Base-by-base conservation (phyloP, 2,888 invertebrate species). In the Andrena trimmerana region DNA sequence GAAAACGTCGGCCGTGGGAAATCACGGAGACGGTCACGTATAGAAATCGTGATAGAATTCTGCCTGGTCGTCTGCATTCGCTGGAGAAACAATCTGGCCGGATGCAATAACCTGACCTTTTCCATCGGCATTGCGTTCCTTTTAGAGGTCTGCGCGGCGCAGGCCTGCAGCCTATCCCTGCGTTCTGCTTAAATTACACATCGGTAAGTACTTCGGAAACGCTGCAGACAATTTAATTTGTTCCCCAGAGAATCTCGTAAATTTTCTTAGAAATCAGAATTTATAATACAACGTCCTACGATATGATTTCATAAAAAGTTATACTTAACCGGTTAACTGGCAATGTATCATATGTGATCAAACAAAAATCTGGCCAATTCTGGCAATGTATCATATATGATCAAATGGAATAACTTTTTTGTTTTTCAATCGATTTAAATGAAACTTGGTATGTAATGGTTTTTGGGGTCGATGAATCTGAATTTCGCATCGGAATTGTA, bases 91-190 rank as follows among this genome's bases (percentile, higher is more conserved):
- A 68, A 72, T 81, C 65, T 70, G 66, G 29, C 57, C 50, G 70
- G 69, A 84, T 81, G 80, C 84, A 78, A 84, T 80, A 82, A 86
- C 65, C 73, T 80, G 84, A 86, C 86, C 86, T 86, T 86, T 86
- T 82, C 75, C 78, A 75, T 50, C 72, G 75, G 69, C 66, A 33
- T 27, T 70, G 78, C 62, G 71, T 74, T 65, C 57, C 65, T 85
- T 84, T 84, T 52, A 67, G 78, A 77, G 66, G 54, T 63, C 54
- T 62, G n/a, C 65, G n/a, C 50, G 66, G 48, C 63, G 59, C 65
- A 59, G 48, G 29, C 27, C 66, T 60, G 33, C 59, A 71, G 29
- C 29, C 29, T 48, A 27, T 59, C 20, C 48, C 13, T 31, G n/a
- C 16, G 66, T 73, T 31, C 54, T n/a, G 36, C 48, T 50, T 57